phyloP scores from a whole-genome alignment of 2,888 invertebrate genomes.

The Myopa tessellatipennis region DNA sequence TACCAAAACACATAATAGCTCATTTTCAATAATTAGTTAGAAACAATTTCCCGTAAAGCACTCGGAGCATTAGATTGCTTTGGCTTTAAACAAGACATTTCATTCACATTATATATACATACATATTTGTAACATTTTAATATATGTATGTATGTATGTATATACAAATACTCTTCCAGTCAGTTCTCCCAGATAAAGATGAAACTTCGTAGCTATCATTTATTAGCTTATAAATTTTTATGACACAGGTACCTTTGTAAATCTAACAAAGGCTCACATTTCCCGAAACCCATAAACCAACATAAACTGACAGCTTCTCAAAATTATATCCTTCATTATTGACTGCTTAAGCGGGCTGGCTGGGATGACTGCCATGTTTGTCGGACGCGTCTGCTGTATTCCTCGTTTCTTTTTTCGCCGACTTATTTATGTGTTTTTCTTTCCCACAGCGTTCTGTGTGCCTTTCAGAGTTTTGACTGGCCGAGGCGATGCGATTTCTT shows the following conservation, averaged over 20 bases:
- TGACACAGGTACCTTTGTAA: conserved; percentile 15
- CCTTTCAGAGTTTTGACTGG: conserved; percentile 26
- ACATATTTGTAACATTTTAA: no score
- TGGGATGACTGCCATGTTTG: conserved; percentile 19
- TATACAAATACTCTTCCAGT: no score
- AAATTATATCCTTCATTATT: conserved; percentile 37
- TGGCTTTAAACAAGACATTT: no score
- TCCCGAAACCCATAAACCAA: conserved; percentile 26
- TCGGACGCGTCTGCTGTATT: conserved; percentile 15
- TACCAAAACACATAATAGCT: no score
- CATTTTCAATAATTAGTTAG: no score
- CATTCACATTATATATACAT: no score
- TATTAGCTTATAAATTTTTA: background rate
- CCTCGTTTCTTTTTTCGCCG: background rate
- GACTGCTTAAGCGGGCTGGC: conserved; percentile 19
- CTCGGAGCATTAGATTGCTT: no score
- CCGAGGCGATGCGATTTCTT: conserved; percentile 38
- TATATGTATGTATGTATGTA: no score
- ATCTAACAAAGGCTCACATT: conserved; percentile 5
- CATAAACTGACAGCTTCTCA: conserved; percentile 34
- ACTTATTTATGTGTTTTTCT: conserved; percentile 35
- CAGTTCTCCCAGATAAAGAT: no score
- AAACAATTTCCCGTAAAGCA: no score
- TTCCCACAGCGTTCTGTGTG: conserved; percentile 28
- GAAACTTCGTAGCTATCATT: no score